phyloP scores from a whole-genome alignment of 2,113 vertebrate genomes.

The Penelope pileata region DNA sequence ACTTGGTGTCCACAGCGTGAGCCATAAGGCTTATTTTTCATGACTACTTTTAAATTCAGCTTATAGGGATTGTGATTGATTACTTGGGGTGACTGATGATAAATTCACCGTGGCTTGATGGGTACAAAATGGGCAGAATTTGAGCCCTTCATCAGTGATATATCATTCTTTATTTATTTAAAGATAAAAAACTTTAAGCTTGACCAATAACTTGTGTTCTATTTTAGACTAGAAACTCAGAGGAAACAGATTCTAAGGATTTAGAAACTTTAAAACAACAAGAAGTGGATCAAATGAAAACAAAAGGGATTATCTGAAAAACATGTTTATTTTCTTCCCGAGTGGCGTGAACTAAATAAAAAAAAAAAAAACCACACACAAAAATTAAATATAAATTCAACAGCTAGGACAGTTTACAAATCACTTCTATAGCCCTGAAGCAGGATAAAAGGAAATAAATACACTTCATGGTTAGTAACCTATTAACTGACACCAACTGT shows the following conservation, averaged over 20 bases:
- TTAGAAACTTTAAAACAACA: background rate
- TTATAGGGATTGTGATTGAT: background rate
- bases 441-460: slow-evolving; percentile 67
- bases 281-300: background rate
- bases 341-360: background rate
- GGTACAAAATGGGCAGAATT: background rate
- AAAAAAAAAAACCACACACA: background rate
- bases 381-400: slow-evolving; percentile 34
- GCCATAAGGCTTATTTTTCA: background rate
- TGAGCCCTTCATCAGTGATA: background rate
- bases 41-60: background rate
- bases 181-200: too few relatives aligned
- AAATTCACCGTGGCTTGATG: background rate
- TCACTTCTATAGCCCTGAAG: slow-evolving; percentile 44
- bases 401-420: slow-evolving; percentile 49
- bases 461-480: slow-evolving; percentile 74
- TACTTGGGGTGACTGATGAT: background rate
- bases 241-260: background rate
- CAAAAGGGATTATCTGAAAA: background rate
- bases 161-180: background rate
- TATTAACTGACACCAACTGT: slow-evolving; percentile 79
- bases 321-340: background rate
- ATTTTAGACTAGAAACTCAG: background rate
- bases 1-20: background rate
- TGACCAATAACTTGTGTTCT: background rate